phyloP scores from a whole-genome alignment of 2,113 vertebrate genomes.

The Hippocampus guttulatus region DNA sequence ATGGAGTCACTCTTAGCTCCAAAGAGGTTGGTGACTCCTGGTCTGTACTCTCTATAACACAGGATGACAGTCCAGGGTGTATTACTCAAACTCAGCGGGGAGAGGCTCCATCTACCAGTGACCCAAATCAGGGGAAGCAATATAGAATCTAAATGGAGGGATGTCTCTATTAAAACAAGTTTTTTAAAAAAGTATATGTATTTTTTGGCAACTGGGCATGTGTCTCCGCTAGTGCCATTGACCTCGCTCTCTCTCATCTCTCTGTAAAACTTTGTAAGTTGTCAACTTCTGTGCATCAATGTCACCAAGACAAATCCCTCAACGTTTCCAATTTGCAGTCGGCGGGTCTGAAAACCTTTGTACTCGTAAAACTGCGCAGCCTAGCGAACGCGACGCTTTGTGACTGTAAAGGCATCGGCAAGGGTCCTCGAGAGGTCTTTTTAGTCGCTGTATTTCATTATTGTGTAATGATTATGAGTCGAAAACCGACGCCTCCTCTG shows the following conservation, averaged over 20 bases:
- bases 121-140: neutral
- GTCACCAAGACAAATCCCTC: constrained; percentile 41
- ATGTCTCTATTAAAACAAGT: neutral
- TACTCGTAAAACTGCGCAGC: constrained; percentile 1
- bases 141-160: neutral
- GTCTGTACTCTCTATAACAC: too few species aligned
- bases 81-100: too few species aligned
- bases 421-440: constrained; percentile 28
- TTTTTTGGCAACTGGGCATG: neutral
- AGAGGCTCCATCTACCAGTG: neutral
- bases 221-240: neutral
- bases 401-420: constrained; percentile 27
- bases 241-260: neutral
- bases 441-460: constrained; percentile 27
- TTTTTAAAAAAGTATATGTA: neutral
- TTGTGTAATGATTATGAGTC: constrained; percentile 47
- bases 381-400: constrained; percentile 11
- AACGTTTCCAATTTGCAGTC: constrained; percentile 25
- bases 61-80: too few species aligned
- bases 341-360: constrained; percentile 7
- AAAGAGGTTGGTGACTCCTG: too few species aligned
- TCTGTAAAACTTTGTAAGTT: constrained; percentile 9
- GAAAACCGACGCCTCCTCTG: constrained; percentile 36
- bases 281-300: constrained; percentile 40
- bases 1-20: too few species aligned